phyloP scores from a whole-genome alignment of 2,113 vertebrate species.

The Nothobranchius kuhntae region DNA sequence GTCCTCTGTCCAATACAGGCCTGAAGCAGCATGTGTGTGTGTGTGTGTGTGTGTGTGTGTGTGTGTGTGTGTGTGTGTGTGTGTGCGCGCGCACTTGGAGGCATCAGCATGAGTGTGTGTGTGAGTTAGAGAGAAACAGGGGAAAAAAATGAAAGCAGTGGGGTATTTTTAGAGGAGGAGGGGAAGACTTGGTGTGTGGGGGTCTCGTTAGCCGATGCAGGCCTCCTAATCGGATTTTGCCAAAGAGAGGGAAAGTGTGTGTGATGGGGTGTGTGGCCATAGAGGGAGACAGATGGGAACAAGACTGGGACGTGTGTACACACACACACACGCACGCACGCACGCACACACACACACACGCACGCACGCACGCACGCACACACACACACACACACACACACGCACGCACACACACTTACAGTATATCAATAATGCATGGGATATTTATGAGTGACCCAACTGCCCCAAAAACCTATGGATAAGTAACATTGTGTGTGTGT shows the following conservation, averaged over 20 bases:
- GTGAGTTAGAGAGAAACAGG: conserved; percentile 1
- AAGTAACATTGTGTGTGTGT: conserved; percentile 33
- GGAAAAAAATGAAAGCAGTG: conserved; percentile 19
- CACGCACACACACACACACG: conserved; percentile 26
- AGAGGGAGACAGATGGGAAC: conserved; percentile 75
- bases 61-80: conserved; percentile 1
- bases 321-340: too few species aligned
- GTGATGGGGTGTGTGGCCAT: conserved; percentile 52
- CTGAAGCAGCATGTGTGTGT: conserved; percentile 40
- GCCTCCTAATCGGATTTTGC: conserved; percentile 79
- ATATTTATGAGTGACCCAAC: conserved; percentile 61
- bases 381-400: conserved; percentile 18
- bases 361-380: background rate
- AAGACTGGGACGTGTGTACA: conserved; percentile 58
- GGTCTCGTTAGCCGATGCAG: conserved; percentile 72
- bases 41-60: conserved; percentile 27
- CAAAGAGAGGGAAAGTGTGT: conserved; percentile 71
- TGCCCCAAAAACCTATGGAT: conserved; percentile 35
- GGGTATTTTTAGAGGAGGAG: background rate
- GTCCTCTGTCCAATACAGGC: conserved; percentile 62
- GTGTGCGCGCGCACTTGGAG: conserved; percentile 5
- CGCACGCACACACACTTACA: conserved; percentile 40
- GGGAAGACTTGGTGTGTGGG: conserved; percentile 49
- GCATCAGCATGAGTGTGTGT: conserved; percentile 15
- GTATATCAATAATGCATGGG: conserved; percentile 67